Base-by-base conservation (phyloP, 2,888 invertebrate species). In the Falcaria lacertinaria region DNA sequence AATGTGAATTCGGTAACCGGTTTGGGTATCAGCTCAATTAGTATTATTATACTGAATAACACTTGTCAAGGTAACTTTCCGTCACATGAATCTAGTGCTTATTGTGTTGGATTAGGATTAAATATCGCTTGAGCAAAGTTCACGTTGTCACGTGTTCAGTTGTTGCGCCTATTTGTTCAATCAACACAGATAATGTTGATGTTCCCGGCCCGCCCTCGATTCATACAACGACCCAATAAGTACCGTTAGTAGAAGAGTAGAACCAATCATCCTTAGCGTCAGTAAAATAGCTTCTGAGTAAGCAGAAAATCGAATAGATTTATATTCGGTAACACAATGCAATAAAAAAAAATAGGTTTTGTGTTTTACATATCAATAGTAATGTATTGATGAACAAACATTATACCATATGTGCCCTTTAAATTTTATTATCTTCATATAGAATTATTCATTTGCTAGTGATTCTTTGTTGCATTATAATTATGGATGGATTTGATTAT, bases 101-200 rank as follows among this genome's bases (percentile, higher is more conserved):
- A 53, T 50, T 46, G 47, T 45, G 45, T 39, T 42, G 52, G 57
- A 57, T 60, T 54, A 58, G 47, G 54, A 54, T 53, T 54, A 52
- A 52, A 51, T 52, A 33, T 43, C 34, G 34, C 37, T 34, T 34
- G 35, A 49, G 41, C 48, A 50, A 48, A 45, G 45, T 46, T 45
- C 33, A 35, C 45, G 41, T 44, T 42, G 55, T 60, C 55, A 60
- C 59, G 62, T 66, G 54, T 60, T 47, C 51, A 52, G 47, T 57
- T 56, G 58, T 66, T 74, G 72, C 64, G 68, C 70, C 79, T 70
- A 78, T 85, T 83, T 71, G 81, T 73, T 67, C 83, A 86, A 86
- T 86, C 81, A 86, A 78, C 77, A 67, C 64, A 74, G 74, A 81
- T 81, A 75, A 74, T 77, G 71, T 81, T 80, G 71, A 80, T 76